Evolutionary conservation across 2,797 vertebrate species (phyloP), one percentile per base, ranked within the genome.

Genomic region (Lophius americanus): DNA sequence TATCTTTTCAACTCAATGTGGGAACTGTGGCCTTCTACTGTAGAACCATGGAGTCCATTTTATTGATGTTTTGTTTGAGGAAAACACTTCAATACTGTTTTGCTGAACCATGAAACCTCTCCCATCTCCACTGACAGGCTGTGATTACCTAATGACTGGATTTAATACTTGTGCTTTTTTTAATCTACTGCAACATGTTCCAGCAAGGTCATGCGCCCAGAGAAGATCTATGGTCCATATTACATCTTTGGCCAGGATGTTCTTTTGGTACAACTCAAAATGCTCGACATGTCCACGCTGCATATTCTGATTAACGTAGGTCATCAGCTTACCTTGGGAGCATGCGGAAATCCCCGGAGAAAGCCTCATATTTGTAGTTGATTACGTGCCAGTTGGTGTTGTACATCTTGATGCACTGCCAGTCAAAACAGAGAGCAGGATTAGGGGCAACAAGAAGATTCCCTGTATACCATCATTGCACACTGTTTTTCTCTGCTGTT

Each of bases 341-440:
- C 91, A 95, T 95, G 78, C 97, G 95, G 88, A 98, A 99, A 90
- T 98, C 97, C 11, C 96, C 96, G 0, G 97, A 98, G 88, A 97
- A 99, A 50, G 96, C 95, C 83, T 99, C 98, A 12, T 98, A 99
- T 79, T 98, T 98, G 93, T 97, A 99, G 94, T 94, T 98, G 82
- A 98, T 95, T 42, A 96, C 92, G 0, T 95, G 93, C 97, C 98
- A 99, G 90, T 98, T 95, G 1, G 94, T 96, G 92, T 96, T 98
- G 89, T 99, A 98, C 85, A 95, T 96, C 93, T 95, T 98, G 93
- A 99, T 98, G 90, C 98, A 98, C 98, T 99, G 93, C 70, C 90
- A 93, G 88, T 43, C 32, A 63, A 75, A 53, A 87, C 35, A 68
- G 52, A 78, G 46, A 69, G 69, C 64, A 46, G 73, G 78, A 84